phyloP scores from a whole-genome alignment of 1,140 invertebrate species.

The Meloidogyne hapla region DNA sequence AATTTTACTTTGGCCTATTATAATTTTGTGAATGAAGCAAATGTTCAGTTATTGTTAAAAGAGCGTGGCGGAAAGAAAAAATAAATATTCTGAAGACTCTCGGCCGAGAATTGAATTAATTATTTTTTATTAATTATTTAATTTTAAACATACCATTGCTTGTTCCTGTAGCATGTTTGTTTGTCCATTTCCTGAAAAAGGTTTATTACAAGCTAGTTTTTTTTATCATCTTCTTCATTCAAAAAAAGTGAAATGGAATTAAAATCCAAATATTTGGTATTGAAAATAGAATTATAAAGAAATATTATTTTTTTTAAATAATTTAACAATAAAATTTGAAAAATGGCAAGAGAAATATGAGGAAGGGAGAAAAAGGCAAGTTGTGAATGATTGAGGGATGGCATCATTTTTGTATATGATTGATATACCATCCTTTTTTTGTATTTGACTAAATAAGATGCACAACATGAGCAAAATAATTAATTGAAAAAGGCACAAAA shows the following conservation, averaged over 20 bases:
- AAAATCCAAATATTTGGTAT: not conserved
- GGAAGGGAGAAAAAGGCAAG: not conserved
- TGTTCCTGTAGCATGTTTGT: no score
- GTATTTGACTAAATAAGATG: no score
- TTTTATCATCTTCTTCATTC: no score
- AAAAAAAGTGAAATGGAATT: not conserved
- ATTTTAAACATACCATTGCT: no score
- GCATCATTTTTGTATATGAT: no score
- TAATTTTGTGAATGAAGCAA: conserved; percentile 80
- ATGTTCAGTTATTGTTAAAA: conserved; percentile 87
- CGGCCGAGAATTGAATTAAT: no score
- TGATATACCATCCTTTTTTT: no score
- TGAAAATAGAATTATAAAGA: not conserved
- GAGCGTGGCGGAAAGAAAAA: conserved; percentile 97
- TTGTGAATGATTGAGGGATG: not conserved
- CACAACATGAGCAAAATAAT: not conserved
- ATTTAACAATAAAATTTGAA: not conserved
- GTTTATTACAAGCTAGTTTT: no score
- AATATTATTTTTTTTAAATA: not conserved
- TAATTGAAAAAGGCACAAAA: not conserved
- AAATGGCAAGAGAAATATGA: not conserved
- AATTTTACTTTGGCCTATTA: conserved; percentile 91
- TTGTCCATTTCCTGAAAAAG: not conserved
- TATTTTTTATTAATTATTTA: no score
- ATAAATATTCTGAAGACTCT: no score